phyloP scores from a whole-genome alignment of 2,113 vertebrate genomes.

The Rynchops niger region DNA sequence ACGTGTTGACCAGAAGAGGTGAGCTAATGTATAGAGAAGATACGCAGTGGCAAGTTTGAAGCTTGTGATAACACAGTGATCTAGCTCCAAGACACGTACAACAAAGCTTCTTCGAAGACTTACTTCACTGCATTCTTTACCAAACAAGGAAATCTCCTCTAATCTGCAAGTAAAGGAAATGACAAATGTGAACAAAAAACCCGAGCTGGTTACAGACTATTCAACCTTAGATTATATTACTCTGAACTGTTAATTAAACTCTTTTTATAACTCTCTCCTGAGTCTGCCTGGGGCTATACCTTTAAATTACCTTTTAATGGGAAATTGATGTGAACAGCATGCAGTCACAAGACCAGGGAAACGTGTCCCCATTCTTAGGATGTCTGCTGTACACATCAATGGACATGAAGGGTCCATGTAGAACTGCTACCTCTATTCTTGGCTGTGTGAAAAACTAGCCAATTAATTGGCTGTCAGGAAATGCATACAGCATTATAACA shows the following conservation, averaged over 20 bases:
- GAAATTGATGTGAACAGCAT: conserved; percentile 61
- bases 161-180: conserved; percentile 52
- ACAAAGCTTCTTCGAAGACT: conserved; percentile 38
- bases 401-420: conserved; percentile 40
- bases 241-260: conserved; percentile 70
- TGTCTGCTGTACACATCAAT: conserved; percentile 38
- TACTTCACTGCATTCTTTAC: conserved; percentile 40
- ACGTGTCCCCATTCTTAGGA: conserved; percentile 32
- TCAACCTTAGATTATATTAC: conserved; percentile 56
- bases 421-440: conserved; percentile 50
- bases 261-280: conserved; percentile 63
- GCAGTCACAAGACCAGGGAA: conserved; percentile 52
- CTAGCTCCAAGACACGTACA: background rate
- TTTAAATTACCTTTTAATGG: conserved; percentile 54
- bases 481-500: conserved; percentile 13
- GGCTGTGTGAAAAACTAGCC: conserved; percentile 37
- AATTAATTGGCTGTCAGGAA: conserved; percentile 68
- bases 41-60: conserved; percentile 16
- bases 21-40: background rate
- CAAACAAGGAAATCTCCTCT: conserved; percentile 54
- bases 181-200: conserved; percentile 52
- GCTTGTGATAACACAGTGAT: background rate
- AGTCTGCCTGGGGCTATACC: conserved; percentile 48
- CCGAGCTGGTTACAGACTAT: conserved; percentile 34
- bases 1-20: background rate